Evolutionary conservation across 2,888 invertebrate genomes (phyloP), one percentile per base, ranked within the genome.

Genomic region (Heteropelma amictum): DNA sequence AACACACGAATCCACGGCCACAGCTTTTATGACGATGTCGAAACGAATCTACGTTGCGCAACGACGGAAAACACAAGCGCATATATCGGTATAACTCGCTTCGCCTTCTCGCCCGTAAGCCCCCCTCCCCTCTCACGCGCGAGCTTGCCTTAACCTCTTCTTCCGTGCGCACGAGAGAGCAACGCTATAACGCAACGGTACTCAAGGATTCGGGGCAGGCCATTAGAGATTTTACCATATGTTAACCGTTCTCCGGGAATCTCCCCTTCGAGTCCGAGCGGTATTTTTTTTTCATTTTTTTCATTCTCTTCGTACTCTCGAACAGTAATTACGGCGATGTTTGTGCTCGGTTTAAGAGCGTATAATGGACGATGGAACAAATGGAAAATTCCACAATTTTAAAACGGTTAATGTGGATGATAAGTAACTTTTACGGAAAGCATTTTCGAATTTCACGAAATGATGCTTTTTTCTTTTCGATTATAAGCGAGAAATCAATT

Each of bases 141-240:
- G 4, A 7, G 17, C 6, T 8, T n/a, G 7, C n/a, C n/a, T 40
- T 8, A 30, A 61, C 64, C 14, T 26, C 51, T 28, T 28, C 28
- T 51, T 26, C 10, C 17, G 51, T 51, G 51, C 40, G 17, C 30
- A 28, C 17, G n/a, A 14, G 40, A 64, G 19, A 47, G 21, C 8
- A 45, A 45, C 26, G 26, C 45, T 64, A 14, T 40, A 56, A 38
- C 61, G 61, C 61, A 64, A 51, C 51, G 64, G 38, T 64, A 40
- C 49, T 68, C 73, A 68, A 73, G 68, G 68, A 63, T 73, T 73
- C 56, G 63, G 33, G 53, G 33, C 58, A 21, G 45, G 35, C 47
- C 60, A 67, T 72, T 61, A 54, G 70, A 47, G 8, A 65, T 42
- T 45, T 70, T 47, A 47, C 53, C 72, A 45, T 72, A 65, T 58